phyloP scores from a whole-genome alignment of 2,888 invertebrate species.

The Acrocyrtus sp. region DNA sequence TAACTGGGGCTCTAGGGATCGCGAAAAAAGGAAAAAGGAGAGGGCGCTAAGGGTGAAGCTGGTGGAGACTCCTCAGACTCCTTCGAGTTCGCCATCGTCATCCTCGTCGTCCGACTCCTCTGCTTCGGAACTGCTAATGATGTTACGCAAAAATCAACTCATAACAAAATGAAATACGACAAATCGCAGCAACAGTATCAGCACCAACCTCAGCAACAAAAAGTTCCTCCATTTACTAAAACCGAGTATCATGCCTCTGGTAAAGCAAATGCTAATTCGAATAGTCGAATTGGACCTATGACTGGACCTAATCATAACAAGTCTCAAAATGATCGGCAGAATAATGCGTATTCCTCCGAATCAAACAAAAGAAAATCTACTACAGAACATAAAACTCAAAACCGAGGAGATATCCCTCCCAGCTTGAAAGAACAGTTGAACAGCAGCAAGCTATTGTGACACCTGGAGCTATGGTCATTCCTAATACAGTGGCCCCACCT shows the following conservation, averaged over 20 bases:
- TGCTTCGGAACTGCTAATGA: constrained; percentile 25
- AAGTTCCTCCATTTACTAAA: constrained; percentile 58
- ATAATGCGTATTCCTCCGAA: constrained; percentile 2
- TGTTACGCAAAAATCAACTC: constrained; percentile 6
- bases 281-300: background rate
- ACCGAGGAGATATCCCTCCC: constrained; percentile 58
- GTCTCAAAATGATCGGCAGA: constrained; percentile 5
- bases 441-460: constrained; percentile 65
- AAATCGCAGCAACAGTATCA: constrained; percentile 23
- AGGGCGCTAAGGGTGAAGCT: constrained; percentile 12
- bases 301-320: constrained; percentile 4
- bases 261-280: constrained; percentile 7
- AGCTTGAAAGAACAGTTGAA: constrained; percentile 58
- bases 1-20: constrained; percentile 86
- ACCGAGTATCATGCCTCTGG: constrained; percentile 59
- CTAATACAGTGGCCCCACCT: constrained; percentile 33
- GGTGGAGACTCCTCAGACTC: too few species aligned
- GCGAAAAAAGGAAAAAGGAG: constrained; percentile 66
- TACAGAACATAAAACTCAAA: too few species aligned
- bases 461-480: constrained; percentile 19
- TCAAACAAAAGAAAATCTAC: too few species aligned
- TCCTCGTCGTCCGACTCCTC: background rate
- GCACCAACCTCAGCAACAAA: constrained; percentile 29
- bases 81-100: constrained; percentile 9
- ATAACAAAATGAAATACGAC: background rate